Conservation (phyloP, 1,140 invertebrate species). For the Papilio machaon region DNA sequence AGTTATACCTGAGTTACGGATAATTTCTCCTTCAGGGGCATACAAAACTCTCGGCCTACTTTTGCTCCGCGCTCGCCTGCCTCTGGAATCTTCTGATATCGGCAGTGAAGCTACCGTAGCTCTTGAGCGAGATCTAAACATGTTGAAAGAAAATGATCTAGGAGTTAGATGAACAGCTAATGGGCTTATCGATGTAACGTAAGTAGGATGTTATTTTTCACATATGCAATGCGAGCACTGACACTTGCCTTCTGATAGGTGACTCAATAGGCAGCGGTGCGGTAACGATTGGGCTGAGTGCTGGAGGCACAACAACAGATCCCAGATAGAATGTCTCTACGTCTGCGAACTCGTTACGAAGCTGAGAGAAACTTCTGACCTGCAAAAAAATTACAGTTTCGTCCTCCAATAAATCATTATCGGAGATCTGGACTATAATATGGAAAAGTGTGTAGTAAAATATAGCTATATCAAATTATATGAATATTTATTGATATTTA, state of each 20-base stretch:
- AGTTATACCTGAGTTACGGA: constrained; percentile 85
- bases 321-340: constrained; percentile 95
- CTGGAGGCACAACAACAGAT: constrained; percentile 80
- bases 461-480: too few species aligned
- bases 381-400: constrained; percentile 57
- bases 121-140: constrained; percentile 85
- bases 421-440: background rate
- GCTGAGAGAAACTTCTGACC: constrained; percentile 95
- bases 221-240: background rate
- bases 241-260: constrained; percentile 69
- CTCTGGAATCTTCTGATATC: constrained; percentile 73
- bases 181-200: background rate
- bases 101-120: constrained; percentile 73
- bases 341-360: constrained; percentile 94
- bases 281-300: constrained; percentile 68
- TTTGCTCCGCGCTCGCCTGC: constrained; percentile 88
- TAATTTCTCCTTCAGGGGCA: constrained; percentile 89
- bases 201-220: too few species aligned
- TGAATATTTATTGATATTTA: constrained; percentile 61
- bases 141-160: constrained; percentile 22
- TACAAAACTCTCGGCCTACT: constrained; percentile 90
- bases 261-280: constrained; percentile 74
- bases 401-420: too few species aligned
- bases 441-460: background rate
- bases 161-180: background rate